Percentiles rank a stretch among this genome's conserved stretches.
These are phyloP conservation scores for Procambarus clarkii DNA, from an alignment of 1,140 invertebrate species.

Conservation along the genomic window DNA sequence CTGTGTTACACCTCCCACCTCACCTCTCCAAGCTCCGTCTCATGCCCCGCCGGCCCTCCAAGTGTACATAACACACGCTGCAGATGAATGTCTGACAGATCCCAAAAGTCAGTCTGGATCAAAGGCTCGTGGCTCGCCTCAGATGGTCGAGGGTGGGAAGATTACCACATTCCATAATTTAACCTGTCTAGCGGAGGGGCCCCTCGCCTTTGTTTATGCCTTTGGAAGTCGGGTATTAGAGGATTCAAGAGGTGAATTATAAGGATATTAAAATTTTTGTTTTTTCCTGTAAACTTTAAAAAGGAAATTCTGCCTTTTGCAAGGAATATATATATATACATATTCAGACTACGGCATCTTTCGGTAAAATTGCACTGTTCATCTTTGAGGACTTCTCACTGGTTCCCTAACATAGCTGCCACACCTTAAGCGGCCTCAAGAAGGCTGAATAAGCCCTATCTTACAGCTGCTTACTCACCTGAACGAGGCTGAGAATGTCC, in stretches of 20 bases:
- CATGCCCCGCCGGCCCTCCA: neutral
- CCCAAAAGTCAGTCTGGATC: neutral
- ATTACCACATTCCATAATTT: neutral
- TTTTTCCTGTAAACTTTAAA: neutral
- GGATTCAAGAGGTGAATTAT: neutral
- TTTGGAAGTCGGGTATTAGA: neutral
- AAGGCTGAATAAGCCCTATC: neutral
- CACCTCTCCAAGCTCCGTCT: neutral
- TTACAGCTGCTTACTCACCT: neutral
- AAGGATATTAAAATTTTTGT: too few species aligned
- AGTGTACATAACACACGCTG: neutral
- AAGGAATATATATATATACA: neutral
- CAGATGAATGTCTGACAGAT: neutral
- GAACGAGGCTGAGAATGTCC: constrained; percentile 39
- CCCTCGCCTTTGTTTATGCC: neutral
- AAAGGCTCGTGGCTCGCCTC: neutral
- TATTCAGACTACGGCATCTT: neutral
- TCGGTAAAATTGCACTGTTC: neutral
- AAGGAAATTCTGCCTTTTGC: neutral
- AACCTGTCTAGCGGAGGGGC: neutral
- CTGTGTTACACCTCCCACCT: neutral
- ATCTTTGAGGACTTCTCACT: neutral
- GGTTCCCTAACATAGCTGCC: neutral
- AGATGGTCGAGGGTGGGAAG: neutral
- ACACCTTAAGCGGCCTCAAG: neutral